These are phyloP conservation scores for Brachylomia viminalis DNA, from an alignment of 2,888 invertebrate species.

Conservation along the genomic window DNA sequence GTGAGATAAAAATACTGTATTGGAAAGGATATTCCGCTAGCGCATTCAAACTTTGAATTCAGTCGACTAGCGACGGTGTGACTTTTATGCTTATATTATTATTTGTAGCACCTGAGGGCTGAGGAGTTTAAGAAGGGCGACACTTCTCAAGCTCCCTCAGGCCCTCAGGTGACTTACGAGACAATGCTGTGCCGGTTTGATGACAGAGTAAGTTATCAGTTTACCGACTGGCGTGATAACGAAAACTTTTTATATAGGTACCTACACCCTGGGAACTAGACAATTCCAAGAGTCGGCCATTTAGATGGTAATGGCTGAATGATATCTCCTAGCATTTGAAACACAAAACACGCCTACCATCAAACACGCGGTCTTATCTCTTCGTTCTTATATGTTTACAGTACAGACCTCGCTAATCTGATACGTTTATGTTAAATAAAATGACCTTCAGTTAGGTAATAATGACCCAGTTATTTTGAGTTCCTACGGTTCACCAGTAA, in stretches of 20 bases:
- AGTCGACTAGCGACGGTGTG: too few relatives aligned
- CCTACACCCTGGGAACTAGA: neutral
- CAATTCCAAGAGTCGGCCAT: neutral
- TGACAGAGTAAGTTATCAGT: too few relatives aligned
- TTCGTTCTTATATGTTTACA: constrained; percentile 19
- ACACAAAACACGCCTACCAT: constrained; percentile 7
- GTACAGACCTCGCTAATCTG: constrained; percentile 35
- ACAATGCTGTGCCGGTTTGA: too few relatives aligned
- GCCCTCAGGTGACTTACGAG: too few relatives aligned
- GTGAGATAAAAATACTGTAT: too few relatives aligned
- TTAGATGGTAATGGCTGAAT: neutral
- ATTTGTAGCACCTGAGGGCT: too few relatives aligned
- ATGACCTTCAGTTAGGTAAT: constrained; percentile 24
- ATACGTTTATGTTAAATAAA: neutral
- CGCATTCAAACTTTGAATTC: too few relatives aligned
- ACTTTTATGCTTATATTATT: too few relatives aligned
- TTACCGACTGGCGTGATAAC: too few relatives aligned
- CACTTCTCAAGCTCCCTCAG: too few relatives aligned
- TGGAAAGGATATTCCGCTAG: too few relatives aligned
- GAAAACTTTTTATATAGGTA: neutral
- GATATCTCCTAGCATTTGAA: neutral
- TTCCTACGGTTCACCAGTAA: constrained; percentile 6
- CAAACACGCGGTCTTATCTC: constrained; percentile 15
- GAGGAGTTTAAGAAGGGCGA: too few relatives aligned
- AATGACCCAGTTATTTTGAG: constrained; percentile 39